Conservation (phyloP, 2,888 invertebrate genomes). For the Bimastos eiseni region DNA sequence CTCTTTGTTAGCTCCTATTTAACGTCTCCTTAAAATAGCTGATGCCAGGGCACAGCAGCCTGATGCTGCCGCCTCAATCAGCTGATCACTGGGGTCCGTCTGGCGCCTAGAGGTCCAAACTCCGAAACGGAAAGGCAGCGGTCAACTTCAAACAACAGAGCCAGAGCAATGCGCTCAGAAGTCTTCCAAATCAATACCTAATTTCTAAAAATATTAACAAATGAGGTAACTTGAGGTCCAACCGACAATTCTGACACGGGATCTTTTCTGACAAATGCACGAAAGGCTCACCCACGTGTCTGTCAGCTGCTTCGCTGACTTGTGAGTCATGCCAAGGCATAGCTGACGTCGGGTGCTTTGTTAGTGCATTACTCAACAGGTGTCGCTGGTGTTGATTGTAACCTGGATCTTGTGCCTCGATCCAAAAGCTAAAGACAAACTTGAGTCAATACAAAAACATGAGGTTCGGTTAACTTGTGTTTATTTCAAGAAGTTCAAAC, state of each 20-base stretch:
- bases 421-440: neutral
- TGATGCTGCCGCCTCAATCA: neutral
- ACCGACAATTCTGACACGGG: neutral
- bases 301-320: neutral
- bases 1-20: neutral
- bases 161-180: neutral
- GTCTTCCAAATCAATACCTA: neutral
- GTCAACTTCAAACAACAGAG: neutral
- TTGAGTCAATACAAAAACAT: neutral
- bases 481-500: neutral
- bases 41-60: neutral
- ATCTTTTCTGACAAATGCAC: neutral
- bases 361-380: neutral
- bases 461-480: neutral
- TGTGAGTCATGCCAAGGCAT: neutral
- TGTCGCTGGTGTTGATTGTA: neutral
- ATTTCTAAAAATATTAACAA: neutral
- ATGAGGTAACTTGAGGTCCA: neutral
- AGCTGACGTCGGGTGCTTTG: neutral
- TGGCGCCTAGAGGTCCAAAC: neutral
- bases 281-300: neutral
- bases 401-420: neutral
- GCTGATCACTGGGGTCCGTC: neutral
- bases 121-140: neutral
- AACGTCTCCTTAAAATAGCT: neutral